Conservation (phyloP, 2,888 invertebrate species). For the Euproctis similis region DNA sequence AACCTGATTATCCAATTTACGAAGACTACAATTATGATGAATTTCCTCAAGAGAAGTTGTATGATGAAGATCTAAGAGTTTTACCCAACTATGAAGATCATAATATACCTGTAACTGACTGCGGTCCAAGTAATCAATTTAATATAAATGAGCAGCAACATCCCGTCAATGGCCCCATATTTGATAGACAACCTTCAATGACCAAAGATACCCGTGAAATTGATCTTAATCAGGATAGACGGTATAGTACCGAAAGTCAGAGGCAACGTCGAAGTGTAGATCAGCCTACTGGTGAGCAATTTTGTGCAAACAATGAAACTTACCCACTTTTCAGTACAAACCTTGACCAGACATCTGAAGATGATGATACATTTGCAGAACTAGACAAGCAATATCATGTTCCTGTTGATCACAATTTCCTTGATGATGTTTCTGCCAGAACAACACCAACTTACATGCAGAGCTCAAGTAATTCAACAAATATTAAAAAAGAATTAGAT, state of each 20-base stretch:
- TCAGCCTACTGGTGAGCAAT: conserved; percentile 20
- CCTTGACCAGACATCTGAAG: conserved; percentile 47
- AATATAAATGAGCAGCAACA: conserved; percentile 1
- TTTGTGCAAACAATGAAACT: conserved; percentile 21
- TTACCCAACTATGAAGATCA: conserved; percentile 10
- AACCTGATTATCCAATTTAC: conserved; percentile 25
- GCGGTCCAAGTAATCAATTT: conserved; percentile 5
- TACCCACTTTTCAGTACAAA: conserved; percentile 46
- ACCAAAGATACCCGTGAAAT: conserved; percentile 14
- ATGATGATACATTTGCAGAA: conserved; percentile 64
- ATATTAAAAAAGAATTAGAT: conserved; percentile 32
- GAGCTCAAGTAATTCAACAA: conserved; percentile 1
- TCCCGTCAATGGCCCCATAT: conserved; percentile 27
- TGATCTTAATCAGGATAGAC: conserved; percentile 15
- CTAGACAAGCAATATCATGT: conserved; percentile 67
- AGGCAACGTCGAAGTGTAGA: conserved; percentile 30
- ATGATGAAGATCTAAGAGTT: conserved; percentile 19
- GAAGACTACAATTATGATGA: conserved; percentile 22
- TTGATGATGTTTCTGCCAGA: conserved; percentile 35
- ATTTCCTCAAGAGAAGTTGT: conserved; percentile 20
- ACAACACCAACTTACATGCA: conserved; percentile 7
- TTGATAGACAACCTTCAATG: conserved; percentile 32
- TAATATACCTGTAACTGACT: conserved; percentile 11
- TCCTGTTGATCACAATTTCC: conserved; percentile 61
- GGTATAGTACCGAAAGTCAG: conserved; percentile 19